Evolutionary conservation across 37 sponge, comb jelly and placozoan genomes (phyloP), one percentile per base, ranked within the genome.

Genomic region (Sycon ciliatum): DNA sequence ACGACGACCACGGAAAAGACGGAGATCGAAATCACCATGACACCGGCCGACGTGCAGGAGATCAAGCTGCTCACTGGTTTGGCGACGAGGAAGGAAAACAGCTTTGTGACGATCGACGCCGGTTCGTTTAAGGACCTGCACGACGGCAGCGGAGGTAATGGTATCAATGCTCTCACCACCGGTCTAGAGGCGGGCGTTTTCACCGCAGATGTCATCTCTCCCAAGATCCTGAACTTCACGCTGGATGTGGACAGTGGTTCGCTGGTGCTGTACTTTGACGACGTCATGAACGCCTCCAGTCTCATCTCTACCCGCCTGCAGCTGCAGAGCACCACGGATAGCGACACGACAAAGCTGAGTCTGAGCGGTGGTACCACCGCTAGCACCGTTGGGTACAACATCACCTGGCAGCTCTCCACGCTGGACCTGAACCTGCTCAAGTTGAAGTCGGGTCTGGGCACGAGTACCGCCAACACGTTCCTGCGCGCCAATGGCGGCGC

Each of bases 151-250:
- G n/a, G n/a, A n/a, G n/a, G n/a, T n/a, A n/a, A n/a, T n/a, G n/a
- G n/a, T n/a, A n/a, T n/a, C n/a, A n/a, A n/a, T n/a, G 73, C 79
- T 57, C 31, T 81, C 11, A 40, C 73, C 29, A 13, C 57, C 26
- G 32, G 64, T 58, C 35, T 35, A 34, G 80, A 36, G 4, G 76
- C 83, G 27, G 54, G 39, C 26, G 32, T 32, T 13, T 49, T 82
- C 24, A 75, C 65, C 42, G 86, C 91, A 32, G 91, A 90, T 34
- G 73, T 90, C 24, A 80, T 90, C 2, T 76, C 86, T 58, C 91
- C 91, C 46, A 26, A 58, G 26, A 73, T 90, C 26, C 34, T 31
- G 16, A 16, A 13, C 18, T 85, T 79, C 56, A 58, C 73, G 0
- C 77, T 92, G 46, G 62, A 84, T 66, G 34, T 89, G 11, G 74